Evolutionary conservation across 1,140 invertebrate species (phyloP).

Genomic region (Camponotus floridanus): DNA sequence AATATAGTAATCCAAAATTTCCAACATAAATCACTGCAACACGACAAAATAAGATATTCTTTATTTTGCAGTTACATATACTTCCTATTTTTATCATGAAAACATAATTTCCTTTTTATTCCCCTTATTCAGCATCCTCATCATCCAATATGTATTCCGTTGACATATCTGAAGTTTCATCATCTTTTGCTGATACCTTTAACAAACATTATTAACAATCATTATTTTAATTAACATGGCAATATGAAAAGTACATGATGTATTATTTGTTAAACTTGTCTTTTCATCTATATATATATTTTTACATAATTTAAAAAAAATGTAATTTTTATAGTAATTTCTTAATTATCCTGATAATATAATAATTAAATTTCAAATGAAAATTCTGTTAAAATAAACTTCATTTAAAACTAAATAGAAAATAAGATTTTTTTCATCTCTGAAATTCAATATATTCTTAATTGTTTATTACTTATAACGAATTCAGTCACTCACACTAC

Average conservation of each 20-base stretch:
- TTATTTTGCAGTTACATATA: conserved; percentile 27
- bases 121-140: conserved; percentile 59
- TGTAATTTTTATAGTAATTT: not conserved
- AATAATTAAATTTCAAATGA: conserved; percentile 3
- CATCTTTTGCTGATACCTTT: conserved; percentile 79
- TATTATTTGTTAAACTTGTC: conserved; percentile 4
- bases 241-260: not conserved
- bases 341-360: not conserved
- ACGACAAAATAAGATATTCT: not conserved
- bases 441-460: not conserved
- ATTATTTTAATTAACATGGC: conserved; percentile 10
- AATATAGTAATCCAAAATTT: conserved; percentile 36
- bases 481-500: too few species aligned
- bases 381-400: conserved; percentile 24
- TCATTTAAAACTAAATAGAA: conserved; percentile 10
- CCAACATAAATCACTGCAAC: not conserved
- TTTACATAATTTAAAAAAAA: not conserved
- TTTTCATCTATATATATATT: conserved; percentile 5
- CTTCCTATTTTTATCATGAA: conserved; percentile 34
- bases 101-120: conserved; percentile 34
- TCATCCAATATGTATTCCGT: conserved; percentile 62
- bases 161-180: conserved; percentile 67
- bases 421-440: conserved; percentile 29
- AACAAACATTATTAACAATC: conserved; percentile 73
- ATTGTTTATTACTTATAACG: not conserved